Evolutionary conservation across 1,140 invertebrate genomes (phyloP).

Genomic region (Lasioglossum albipes): DNA sequence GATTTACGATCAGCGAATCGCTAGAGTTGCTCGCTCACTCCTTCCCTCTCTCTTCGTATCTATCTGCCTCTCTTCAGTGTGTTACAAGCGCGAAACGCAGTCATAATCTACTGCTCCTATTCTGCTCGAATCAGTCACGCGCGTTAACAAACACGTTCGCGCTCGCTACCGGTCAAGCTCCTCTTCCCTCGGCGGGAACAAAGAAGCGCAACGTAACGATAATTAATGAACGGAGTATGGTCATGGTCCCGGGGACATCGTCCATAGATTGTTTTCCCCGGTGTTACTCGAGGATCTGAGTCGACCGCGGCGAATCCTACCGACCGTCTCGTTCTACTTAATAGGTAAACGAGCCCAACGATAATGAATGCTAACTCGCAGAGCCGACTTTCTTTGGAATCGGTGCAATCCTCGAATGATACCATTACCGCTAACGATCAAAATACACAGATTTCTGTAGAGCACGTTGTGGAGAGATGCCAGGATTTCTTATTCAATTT

Average conservation of each 20-base stretch:
- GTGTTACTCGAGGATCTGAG: neutral
- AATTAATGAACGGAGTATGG: slow-evolving; percentile 18
- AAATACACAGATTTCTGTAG: no score
- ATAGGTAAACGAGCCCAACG: slow-evolving; percentile 6
- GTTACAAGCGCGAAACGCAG: neutral
- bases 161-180: neutral
- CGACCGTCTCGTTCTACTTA: slow-evolving; percentile 13
- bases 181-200: neutral
- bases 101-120: slow-evolving; percentile 18
- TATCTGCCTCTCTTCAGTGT: neutral
- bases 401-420: no score
- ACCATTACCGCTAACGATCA: no score
- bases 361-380: no score
- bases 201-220: slow-evolving; percentile 22
- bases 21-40: neutral
- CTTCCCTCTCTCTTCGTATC: no score
- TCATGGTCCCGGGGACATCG: neutral
- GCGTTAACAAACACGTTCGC: slow-evolving; percentile 12
- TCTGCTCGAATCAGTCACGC: slow-evolving; percentile 20
- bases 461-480: no score
- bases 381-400: no score
- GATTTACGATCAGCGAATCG: slow-evolving; percentile 36
- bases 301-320: neutral
- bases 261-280: neutral
- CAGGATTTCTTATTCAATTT: no score